phyloP scores from a whole-genome alignment of 2,888 invertebrate genomes.

The Drosophila nigricruria region DNA sequence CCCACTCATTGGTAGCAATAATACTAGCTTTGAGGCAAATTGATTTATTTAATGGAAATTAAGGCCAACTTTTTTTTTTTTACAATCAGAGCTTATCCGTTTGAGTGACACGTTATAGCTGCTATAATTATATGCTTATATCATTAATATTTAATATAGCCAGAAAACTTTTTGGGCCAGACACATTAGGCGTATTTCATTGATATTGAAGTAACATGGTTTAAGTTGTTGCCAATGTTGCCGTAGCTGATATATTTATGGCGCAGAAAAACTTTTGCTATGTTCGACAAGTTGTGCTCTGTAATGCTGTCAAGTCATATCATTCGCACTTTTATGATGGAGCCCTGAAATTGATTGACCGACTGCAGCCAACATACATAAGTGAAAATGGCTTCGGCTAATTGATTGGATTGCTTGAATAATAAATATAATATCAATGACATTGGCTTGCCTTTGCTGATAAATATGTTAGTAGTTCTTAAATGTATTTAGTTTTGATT shows the following conservation, averaged over 20 bases:
- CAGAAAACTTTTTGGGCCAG: constrained; percentile 44
- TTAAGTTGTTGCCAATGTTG: constrained; percentile 1
- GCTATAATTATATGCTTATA: constrained; percentile 27
- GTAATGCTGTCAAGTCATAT: constrained; percentile 53
- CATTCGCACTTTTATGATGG: constrained; percentile 18
- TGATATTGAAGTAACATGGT: constrained; percentile 46
- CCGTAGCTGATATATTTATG: neutral
- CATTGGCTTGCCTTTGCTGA: neutral
- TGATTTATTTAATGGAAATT: constrained; percentile 11
- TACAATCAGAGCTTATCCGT: constrained; percentile 5
- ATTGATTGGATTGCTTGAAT: constrained; percentile 57
- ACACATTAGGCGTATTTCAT: constrained; percentile 57
- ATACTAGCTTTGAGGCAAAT: neutral
- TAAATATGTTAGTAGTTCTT: neutral
- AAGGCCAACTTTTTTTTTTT: too few species aligned
- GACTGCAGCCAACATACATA: constrained; percentile 26
- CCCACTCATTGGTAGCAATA: constrained; percentile 13
- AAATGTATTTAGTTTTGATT: neutral
- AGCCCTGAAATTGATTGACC: constrained; percentile 53
- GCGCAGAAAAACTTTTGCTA: constrained; percentile 6
- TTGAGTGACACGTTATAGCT: constrained; percentile 31
- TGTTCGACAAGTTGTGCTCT: constrained; percentile 43
- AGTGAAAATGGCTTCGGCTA: constrained; percentile 50
- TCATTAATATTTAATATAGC: constrained; percentile 62
- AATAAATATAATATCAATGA: constrained; percentile 7